A percentile compares a stretch with the other conserved stretches of the same genome.
phyloP scores from a whole-genome alignment of 2,888 invertebrate genomes.

The Hyppa rectilinea region DNA sequence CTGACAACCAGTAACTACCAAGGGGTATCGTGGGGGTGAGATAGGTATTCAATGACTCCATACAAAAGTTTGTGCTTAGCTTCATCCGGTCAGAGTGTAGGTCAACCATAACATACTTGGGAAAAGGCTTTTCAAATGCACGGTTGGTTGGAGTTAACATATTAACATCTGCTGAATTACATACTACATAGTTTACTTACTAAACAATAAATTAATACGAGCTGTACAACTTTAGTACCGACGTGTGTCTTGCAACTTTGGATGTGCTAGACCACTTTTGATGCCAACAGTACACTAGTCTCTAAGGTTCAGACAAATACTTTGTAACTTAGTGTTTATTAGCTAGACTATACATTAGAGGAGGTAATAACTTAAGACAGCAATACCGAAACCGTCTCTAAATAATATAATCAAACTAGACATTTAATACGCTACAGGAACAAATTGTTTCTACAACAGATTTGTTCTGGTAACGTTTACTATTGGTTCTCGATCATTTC shows the following conservation, averaged over 20 bases:
- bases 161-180: not conserved
- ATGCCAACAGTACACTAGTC: not conserved
- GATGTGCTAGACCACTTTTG: not conserved
- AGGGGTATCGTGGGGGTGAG: too few relatives aligned
- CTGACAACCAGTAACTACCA: too few relatives aligned
- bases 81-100: too few relatives aligned
- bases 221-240: not conserved
- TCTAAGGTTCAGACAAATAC: constrained; percentile 2
- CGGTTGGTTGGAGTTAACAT: too few relatives aligned
- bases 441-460: not conserved
- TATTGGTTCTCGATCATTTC: constrained; percentile 8
- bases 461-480: not conserved
- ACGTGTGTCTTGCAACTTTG: not conserved
- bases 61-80: too few relatives aligned
- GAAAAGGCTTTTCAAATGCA: too few relatives aligned
- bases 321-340: not conserved
- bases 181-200: too few relatives aligned
- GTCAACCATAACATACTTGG: too few relatives aligned
- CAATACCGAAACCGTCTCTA: not conserved
- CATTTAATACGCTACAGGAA: not conserved
- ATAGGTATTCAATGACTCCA: too few relatives aligned
- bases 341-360: constrained; percentile 9
- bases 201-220: too few relatives aligned
- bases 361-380: not conserved
- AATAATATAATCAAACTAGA: not conserved